Base-by-base conservation (phyloP, 2,113 vertebrate genomes). In the Hystrix cristata region DNA sequence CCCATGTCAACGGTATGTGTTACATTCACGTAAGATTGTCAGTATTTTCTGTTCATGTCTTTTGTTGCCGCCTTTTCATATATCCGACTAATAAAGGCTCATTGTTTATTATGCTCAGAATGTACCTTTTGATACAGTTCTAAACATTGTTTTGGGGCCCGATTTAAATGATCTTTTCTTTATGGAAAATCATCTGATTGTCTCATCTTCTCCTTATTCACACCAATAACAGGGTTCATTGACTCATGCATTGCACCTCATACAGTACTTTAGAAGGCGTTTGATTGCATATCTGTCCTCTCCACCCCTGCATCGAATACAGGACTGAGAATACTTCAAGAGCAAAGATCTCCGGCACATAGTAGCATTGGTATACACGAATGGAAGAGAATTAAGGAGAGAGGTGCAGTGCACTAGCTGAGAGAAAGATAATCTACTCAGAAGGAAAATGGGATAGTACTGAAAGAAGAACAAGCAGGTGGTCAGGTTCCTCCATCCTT, bases 231-330 rank as follows among this genome's bases (percentile, higher is more conserved):
- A 62, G 19, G 10, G 3, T 31, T 74, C 23, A 5, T 15, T 71
- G 69, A 74, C 21, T 16, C 48, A 21, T 3, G 7, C 0, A 18
- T 87, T 79, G 25, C 0, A n/a, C 23, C 9, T 62, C 1, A 8
- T 25, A 34, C 0, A 19, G 53, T 9, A 12, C 31, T 10, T 4
- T 1, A 69, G 31, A 88, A 65, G 25, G 3, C 21, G 16, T 85
- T 84, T 51, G 51, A 29, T 21, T 43, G 23, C 9, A 1, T 23
- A 4, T 62, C 46, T 51, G 34, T 74, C 29, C 3, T n/a, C 3
- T 1, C 3, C 0, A 1, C 1, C 13, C 6, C 3, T 16, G 27
- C 1, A 65, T 13, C 65, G 21, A 72, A 67, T 1, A 46, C 0
- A 71, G 5, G 4, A 9, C 21, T 29, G 1, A 88, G 69, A 10